Percentiles rank a stretch among this genome's conserved stretches.
These are phyloP conservation scores for Junonia oenone DNA, from an alignment of 2,888 invertebrate species.

Conservation along the genomic window DNA sequence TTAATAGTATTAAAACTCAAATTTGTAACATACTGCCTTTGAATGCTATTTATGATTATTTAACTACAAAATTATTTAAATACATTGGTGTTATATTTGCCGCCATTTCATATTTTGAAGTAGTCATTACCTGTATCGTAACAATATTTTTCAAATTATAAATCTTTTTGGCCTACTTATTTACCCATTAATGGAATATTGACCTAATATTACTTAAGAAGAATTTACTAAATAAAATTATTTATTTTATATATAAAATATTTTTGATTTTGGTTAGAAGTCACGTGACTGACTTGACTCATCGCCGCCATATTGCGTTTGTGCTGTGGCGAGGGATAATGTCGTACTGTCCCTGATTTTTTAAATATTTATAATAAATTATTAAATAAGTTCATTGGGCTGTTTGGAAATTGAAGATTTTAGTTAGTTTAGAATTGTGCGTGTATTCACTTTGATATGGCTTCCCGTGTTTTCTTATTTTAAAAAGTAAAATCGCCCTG, in stretches of 20 bases:
- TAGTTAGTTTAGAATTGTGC: constrained; percentile 19
- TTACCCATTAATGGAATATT: background rate
- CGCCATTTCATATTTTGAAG: background rate
- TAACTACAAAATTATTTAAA: background rate
- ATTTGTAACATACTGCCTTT: too few relatives aligned
- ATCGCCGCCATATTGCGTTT: constrained; percentile 62
- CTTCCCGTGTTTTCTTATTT: constrained; percentile 29
- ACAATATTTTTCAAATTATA: background rate
- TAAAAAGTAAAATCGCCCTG: constrained; percentile 39
- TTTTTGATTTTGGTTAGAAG: constrained; percentile 26
- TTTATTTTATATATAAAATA: background rate
- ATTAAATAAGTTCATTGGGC: constrained; percentile 31
- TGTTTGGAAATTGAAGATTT: constrained; percentile 23
- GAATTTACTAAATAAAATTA: background rate
- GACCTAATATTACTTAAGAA: background rate
- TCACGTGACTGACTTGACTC: constrained; percentile 52
- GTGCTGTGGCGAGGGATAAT: constrained; percentile 48
- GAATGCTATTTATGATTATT: too few relatives aligned
- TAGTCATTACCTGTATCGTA: background rate
- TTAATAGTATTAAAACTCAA: too few relatives aligned
- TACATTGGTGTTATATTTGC: background rate
- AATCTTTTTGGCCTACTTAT: background rate
- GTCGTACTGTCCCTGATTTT: constrained; percentile 46
- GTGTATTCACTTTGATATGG: constrained; percentile 27
- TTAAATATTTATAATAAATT: constrained; percentile 42